Percentiles rank a stretch among this genome's conserved stretches.
phyloP scores from a whole-genome alignment of 2,888 invertebrate genomes.

The Dilophus febrilis region DNA sequence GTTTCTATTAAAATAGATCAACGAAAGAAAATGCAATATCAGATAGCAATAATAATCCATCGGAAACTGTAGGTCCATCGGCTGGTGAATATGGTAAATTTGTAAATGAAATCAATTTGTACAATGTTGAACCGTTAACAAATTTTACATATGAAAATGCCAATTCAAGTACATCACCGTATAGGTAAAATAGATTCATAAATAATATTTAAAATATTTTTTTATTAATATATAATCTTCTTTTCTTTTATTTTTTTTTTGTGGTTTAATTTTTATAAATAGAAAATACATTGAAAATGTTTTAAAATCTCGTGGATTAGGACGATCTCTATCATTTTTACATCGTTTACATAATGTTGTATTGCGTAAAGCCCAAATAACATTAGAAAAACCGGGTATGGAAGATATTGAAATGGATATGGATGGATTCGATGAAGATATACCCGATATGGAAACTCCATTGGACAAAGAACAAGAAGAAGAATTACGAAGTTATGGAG shows the following conservation, averaged over 20 bases:
- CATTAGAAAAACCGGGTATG: constrained; percentile 40
- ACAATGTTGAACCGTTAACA: constrained; percentile 35
- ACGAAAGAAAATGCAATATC: not conserved
- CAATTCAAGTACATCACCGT: constrained; percentile 33
- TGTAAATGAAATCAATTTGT: constrained; percentile 28
- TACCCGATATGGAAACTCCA: constrained; percentile 9
- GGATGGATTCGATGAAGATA: constrained; percentile 30
- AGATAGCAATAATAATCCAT: not conserved
- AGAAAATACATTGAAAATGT: constrained; percentile 76
- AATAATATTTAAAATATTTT: no score
- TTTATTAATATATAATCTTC: constrained; percentile 9
- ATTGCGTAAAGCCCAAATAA: constrained; percentile 50
- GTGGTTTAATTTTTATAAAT: no score
- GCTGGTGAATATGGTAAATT: constrained; percentile 11
- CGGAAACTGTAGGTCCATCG: constrained; percentile 14
- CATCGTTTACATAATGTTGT: constrained; percentile 52
- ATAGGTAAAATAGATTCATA: no score
- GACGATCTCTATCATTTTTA: constrained; percentile 63
- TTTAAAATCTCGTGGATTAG: constrained; percentile 70
- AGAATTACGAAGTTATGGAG: constrained; percentile 36
- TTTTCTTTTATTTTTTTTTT: no score
- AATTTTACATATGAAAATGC: constrained; percentile 33
- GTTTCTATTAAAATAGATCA: not conserved
- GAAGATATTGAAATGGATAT: constrained; percentile 18
- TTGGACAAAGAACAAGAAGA: constrained; percentile 10